Evolutionary conservation across 23 tunicate species (phyloP).

Genomic region (Ascidia mentula): DNA sequence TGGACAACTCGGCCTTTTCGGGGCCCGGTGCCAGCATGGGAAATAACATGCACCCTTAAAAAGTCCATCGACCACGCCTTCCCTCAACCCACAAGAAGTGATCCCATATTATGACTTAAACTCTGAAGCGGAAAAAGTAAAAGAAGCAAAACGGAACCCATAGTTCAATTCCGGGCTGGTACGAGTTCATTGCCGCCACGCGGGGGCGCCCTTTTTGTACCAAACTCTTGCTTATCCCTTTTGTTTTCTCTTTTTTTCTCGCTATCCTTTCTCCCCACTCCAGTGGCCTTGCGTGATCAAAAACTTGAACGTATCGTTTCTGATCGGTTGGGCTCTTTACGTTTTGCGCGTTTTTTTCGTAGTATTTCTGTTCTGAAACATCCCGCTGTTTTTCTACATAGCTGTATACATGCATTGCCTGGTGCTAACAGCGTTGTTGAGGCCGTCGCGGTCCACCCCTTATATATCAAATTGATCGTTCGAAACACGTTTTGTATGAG

Average conservation of each 20-base stretch:
- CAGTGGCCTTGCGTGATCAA: slow-evolving; percentile 11
- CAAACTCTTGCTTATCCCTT: neutral
- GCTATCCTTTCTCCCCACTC: neutral
- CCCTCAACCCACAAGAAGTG: neutral
- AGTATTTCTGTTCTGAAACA: neutral
- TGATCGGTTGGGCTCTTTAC: no score
- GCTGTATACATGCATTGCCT: no score
- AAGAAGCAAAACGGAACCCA: neutral
- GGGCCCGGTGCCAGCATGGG: slow-evolving; percentile 28
- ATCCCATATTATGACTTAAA: no score
- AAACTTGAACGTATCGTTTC: no score
- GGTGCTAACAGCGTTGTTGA: no score
- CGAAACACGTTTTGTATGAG: slow-evolving; percentile 2
- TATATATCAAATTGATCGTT: no score
- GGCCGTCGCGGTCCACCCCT: no score
- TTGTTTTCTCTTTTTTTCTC: no score
- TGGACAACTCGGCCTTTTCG: slow-evolving; percentile 22
- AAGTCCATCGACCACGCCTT: no score
- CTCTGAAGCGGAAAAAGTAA: no score
- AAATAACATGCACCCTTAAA: slow-evolving; percentile 36
- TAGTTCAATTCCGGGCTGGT: slow-evolving; percentile 9
- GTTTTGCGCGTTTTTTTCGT: no score
- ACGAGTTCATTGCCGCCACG: slow-evolving; percentile 12
- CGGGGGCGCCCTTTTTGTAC: no score
- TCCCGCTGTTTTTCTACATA: neutral